Percentiles rank a stretch among this genome's conserved stretches.
Conservation (phyloP, 1,140 invertebrate genomes). For the Meteorus sp. region DNA sequence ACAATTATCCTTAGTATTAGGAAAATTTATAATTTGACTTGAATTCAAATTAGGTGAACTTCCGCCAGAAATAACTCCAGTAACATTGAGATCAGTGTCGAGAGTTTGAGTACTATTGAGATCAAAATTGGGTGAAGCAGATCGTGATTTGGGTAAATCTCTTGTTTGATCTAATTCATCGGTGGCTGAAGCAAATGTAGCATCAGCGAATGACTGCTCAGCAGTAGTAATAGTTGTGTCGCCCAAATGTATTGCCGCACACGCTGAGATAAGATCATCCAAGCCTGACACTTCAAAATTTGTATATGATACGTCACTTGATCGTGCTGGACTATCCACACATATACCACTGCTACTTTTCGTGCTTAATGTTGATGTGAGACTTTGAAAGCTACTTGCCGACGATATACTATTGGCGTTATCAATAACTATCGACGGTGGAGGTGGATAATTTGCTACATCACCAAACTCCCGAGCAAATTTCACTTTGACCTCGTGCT, state of each 20-base stretch:
- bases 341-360: conserved; percentile 44
- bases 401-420: conserved; percentile 36
- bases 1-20: not conserved
- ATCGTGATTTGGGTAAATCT: not conserved
- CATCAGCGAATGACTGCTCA: conserved; percentile 32
- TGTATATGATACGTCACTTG: conserved; percentile 34
- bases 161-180: conserved; percentile 22
- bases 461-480: conserved; percentile 46
- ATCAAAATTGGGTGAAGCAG: not conserved
- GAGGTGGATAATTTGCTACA: conserved; percentile 14
- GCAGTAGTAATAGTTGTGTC: conserved; percentile 19
- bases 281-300: conserved; percentile 40
- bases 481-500: conserved; percentile 45
- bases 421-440: not conserved
- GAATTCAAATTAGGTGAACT: conserved; percentile 3
- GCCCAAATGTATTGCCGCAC: conserved; percentile 35
- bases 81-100: conserved; percentile 1
- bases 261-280: conserved; percentile 43
- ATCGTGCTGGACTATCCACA: conserved; percentile 30
- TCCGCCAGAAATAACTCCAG: not conserved
- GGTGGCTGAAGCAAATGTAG: conserved; percentile 43
- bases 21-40: not conserved
- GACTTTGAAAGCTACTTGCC: conserved; percentile 46
- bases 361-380: conserved; percentile 39
- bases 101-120: conserved; percentile 11